These are phyloP conservation scores for Polyommatus iphigenia DNA, from an alignment of 2,888 invertebrate genomes.

Conservation along the genomic window DNA sequence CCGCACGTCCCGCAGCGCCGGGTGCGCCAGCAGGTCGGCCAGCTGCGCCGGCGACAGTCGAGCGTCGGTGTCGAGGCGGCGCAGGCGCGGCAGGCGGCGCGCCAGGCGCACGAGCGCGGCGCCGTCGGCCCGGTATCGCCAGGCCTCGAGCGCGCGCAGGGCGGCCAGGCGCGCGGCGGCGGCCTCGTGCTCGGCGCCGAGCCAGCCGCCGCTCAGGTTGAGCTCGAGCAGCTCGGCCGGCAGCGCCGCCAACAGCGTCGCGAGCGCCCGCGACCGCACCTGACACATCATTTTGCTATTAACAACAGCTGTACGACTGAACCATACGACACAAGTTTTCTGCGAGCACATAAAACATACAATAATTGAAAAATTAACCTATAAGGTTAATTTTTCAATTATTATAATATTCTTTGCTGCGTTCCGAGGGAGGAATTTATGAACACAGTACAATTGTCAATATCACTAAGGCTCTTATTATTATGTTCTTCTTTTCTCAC, in stretches of 20 bases:
- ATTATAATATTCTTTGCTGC: no score
- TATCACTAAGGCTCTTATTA: no score
- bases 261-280: constrained; percentile 33
- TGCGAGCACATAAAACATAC: no score
- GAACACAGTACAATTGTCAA: no score
- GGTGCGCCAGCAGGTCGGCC: constrained; percentile 38
- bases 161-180: neutral
- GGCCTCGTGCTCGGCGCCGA: neutral
- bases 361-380: no score
- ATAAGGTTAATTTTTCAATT: no score
- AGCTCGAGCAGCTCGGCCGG: constrained; percentile 38
- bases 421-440: no score
- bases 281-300: neutral
- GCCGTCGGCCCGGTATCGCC: neutral
- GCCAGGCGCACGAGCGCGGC: constrained; percentile 44
- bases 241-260: constrained; percentile 35
- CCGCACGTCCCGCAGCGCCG: constrained; percentile 45
- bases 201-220: neutral
- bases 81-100: neutral
- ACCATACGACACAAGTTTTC: no score
- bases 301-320: no score
- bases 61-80: constrained; percentile 1
- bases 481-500: no score
- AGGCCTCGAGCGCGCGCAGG: constrained; percentile 32
- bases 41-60: neutral